Evolutionary conservation across 2,113 vertebrate species (phyloP), one percentile per base, ranked within the genome.

Genomic region (Peromyscus polionotus): DNA sequence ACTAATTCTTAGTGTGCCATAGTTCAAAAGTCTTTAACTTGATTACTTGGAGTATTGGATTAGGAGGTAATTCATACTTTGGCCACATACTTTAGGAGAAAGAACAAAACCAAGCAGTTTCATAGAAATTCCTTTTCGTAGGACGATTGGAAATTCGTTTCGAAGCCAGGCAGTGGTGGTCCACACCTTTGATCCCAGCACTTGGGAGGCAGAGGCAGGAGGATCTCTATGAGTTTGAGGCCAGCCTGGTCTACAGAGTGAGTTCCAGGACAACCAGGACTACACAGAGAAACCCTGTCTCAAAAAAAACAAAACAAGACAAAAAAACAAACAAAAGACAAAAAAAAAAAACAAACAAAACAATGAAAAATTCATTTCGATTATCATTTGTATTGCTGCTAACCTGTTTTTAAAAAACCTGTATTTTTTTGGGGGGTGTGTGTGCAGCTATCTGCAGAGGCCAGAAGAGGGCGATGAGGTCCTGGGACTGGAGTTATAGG

Each of bases 81-180:
- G 75, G 7, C 24, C 24, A 19, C 5, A 31, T 68, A 39, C 45
- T 88, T 26, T 95, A 48, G 85, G 59, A 75, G 94, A 89, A 45
- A 88, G 7, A n/a, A 31, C 33, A 63, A 93, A 94, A 51, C 39
- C 59, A 75, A 83, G 45, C n/a, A 76, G 28, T 92, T 88, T 88
- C 8, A 51, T 70, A 88, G 86, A 28, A 73, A 85, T 88, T 90
- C 17, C 67, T 87, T 95, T 91, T 88, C 72, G 67, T 93, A 93
- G 72, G 12, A 83, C 84, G 13, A 45, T 83, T 63, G 48, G 12
- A 20, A 76, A 61, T 33, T 93, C 16, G 9, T 88, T n/a, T 83
- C 10, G 31, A 83, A 42, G 42, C 86, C 19, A n/a, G 36, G 68
- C 68, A 72, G 26, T n/a, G 68, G 68, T n/a, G 68, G 68, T 1